These are phyloP conservation scores for Euleptes europaea DNA, from an alignment of 2,113 vertebrate genomes.

Conservation along the genomic window DNA sequence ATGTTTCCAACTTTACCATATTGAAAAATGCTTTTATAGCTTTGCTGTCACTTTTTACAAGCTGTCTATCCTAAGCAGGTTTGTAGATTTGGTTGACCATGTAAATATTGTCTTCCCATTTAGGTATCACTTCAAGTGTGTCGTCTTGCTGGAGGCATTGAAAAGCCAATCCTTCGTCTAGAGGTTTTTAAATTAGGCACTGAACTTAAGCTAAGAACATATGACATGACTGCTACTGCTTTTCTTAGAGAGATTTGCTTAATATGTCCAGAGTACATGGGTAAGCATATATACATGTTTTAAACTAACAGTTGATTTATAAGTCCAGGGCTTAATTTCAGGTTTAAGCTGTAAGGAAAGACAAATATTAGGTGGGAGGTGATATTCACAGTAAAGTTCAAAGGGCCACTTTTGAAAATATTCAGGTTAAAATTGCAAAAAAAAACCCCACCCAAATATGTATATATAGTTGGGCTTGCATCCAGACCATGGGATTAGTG, in stretches of 20 bases:
- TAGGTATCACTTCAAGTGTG: slow-evolving; percentile 90
- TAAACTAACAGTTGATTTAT: slow-evolving; percentile 9
- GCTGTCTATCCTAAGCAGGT: background rate
- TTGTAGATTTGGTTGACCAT: background rate
- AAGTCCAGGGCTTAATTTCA: background rate
- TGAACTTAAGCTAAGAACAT: slow-evolving; percentile 86
- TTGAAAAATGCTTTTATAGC: background rate
- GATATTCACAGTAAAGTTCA: background rate
- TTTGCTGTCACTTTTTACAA: background rate
- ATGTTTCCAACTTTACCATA: background rate
- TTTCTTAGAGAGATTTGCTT: slow-evolving; percentile 92
- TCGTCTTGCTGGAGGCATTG: slow-evolving; percentile 74
- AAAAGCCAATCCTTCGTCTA: slow-evolving; percentile 85
- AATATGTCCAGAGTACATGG: slow-evolving; percentile 90
- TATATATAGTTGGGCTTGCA: background rate
- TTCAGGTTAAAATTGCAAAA: background rate
- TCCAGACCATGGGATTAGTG: too few relatives aligned
- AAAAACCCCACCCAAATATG: too few relatives aligned
- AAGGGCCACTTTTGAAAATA: background rate
- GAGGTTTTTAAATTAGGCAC: slow-evolving; percentile 88
- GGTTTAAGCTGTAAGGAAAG: background rate
- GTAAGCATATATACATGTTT: slow-evolving; percentile 71
- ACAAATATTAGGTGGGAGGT: background rate
- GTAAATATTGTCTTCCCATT: background rate
- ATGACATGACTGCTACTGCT: slow-evolving; percentile 87